Conservation (phyloP, 2,888 invertebrate genomes). For the Orthosia cruda region DNA sequence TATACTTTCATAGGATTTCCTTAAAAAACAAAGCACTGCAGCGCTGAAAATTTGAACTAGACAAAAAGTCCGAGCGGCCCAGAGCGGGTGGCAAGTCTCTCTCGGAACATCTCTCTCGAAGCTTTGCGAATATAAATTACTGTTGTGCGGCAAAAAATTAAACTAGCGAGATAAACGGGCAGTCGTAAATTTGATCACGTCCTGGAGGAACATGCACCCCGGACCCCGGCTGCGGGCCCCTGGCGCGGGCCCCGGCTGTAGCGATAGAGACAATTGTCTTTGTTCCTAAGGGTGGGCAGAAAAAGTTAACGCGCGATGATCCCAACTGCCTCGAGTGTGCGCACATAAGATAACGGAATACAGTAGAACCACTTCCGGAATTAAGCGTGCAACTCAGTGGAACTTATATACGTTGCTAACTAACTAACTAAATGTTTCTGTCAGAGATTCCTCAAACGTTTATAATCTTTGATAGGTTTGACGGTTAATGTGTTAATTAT, state of each 20-base stretch:
- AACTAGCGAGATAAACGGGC: slow-evolving; percentile 55
- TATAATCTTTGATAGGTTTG: not conserved
- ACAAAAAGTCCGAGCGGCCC: slow-evolving; percentile 24
- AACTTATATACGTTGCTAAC: not conserved
- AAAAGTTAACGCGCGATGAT: slow-evolving; percentile 55
- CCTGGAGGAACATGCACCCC: slow-evolving; percentile 34
- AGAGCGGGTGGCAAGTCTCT: slow-evolving; percentile 31
- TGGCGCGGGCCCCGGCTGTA: slow-evolving; percentile 7
- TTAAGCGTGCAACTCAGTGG: not conserved
- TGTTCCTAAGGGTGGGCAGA: slow-evolving; percentile 38
- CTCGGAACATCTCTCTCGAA: slow-evolving; percentile 46
- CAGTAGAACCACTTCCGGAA: slow-evolving; percentile 19
- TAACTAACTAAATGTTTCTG: not conserved
- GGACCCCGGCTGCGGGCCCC: not conserved
- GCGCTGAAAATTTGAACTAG: slow-evolving; percentile 32
- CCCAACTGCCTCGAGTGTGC: slow-evolving; percentile 22
- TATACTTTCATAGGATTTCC: slow-evolving; percentile 25
- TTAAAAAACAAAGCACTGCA: slow-evolving; percentile 23
- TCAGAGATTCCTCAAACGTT: not conserved
- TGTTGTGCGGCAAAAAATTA: slow-evolving; percentile 51
- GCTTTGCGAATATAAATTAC: slow-evolving; percentile 54
- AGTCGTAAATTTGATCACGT: slow-evolving; percentile 56
- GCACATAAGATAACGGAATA: not conserved
- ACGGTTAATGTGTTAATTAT: not conserved
- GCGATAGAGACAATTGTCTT: slow-evolving; percentile 50